Base-by-base conservation (phyloP, 1,140 invertebrate species). In the Drosophila guanche region DNA sequence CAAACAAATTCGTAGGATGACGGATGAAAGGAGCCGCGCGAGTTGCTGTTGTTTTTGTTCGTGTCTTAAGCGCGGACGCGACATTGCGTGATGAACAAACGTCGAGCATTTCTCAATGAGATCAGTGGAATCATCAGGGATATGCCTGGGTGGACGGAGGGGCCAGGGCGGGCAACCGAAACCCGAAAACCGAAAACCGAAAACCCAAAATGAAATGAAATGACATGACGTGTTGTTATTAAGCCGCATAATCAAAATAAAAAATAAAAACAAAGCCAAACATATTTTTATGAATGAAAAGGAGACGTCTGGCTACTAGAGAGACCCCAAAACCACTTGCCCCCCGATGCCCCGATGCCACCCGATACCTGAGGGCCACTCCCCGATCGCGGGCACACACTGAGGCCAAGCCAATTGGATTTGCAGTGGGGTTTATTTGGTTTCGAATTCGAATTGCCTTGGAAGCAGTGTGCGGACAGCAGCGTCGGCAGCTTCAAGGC, bases 161-260 rank as follows among this genome's bases (percentile, higher is more conserved):
- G 27, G 37, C 4, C 10, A 20, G 33, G 10, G 14, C 10, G 4
- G 40, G 59, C n/a, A n/a, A n/a, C n/a, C n/a, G n/a, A n/a, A n/a
- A n/a, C 16, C 16, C 16, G 25, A 33, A 22, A 50, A n/a, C 52
- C 23, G 41, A 54, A 51, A 59, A 42, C 47, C 70, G 3, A 37
- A 61, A 55, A 41, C 37, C 66, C 45, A 62, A 76, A 76, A 70
- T 72, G 62, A 67, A 72, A 73, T 73, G 70, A 84, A 84, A 84
- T 84, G 79, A 84, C 78, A 84, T 75, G 79, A 81, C 79, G 79
- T 84, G 78, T 81, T 75, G 79, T 81, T 81, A 84, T 84, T 81
- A 81, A 81, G 79, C 77, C 69, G 62, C 55, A 63, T 65, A 75
- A 70, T 55, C 58, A 40, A 68, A 79, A 76, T 33, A 62, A 70